These are phyloP conservation scores for Epistrophe eligans DNA, from an alignment of 2,888 invertebrate species.

Conservation along the genomic window DNA sequence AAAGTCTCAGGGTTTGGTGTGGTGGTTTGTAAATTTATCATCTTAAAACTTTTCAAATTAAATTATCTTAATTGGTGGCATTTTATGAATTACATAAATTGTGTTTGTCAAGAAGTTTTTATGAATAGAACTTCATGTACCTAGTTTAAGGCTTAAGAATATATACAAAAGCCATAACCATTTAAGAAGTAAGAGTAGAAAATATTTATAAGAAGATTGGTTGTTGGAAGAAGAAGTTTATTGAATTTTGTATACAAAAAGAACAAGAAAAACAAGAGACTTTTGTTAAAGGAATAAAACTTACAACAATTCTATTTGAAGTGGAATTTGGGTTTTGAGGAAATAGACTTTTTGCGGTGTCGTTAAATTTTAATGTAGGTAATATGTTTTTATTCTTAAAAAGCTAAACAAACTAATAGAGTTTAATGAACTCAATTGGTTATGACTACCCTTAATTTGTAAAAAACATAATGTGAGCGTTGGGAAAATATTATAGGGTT, in stretches of 20 bases:
- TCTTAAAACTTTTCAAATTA: slow-evolving; percentile 25
- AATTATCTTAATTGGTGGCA: slow-evolving; percentile 16
- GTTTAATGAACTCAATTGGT: background rate
- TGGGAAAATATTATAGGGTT: too few species aligned
- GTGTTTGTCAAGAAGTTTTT: slow-evolving; percentile 22
- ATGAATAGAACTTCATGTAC: background rate
- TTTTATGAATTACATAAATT: slow-evolving; percentile 12
- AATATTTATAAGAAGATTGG: background rate
- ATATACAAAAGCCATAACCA: slow-evolving; percentile 3
- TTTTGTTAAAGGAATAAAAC: background rate
- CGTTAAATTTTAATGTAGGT: background rate
- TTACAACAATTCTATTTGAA: background rate
- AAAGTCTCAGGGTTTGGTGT: background rate
- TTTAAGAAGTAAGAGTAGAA: background rate
- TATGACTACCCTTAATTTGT: background rate
- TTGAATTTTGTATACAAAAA: background rate
- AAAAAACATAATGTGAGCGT: too few species aligned
- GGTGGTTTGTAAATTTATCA: background rate
- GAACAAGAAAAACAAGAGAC: background rate
- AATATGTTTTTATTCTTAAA: background rate
- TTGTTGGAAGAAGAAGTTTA: background rate
- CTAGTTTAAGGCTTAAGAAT: background rate
- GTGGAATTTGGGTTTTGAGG: background rate
- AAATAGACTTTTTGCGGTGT: background rate
- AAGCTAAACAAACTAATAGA: background rate